Evolutionary conservation across 2,888 invertebrate genomes (phyloP).

Genomic region (Lacanobia wlatinum): DNA sequence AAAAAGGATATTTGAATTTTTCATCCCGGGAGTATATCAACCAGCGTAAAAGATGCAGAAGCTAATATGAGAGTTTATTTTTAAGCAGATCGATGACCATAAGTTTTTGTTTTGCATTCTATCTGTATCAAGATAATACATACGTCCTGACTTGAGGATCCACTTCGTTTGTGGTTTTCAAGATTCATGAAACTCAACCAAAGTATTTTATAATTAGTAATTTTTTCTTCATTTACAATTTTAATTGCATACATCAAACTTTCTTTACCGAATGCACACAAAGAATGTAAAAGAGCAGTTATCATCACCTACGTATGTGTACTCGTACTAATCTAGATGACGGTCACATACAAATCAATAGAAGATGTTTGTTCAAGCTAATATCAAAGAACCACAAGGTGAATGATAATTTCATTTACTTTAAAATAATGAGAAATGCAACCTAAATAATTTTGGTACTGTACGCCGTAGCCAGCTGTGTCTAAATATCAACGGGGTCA

Average conservation of each 20-base stretch:
- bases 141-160: background rate
- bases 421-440: background rate
- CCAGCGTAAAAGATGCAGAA: too few relatives aligned
- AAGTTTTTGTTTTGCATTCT: too few relatives aligned
- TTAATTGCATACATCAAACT: slow-evolving; percentile 18
- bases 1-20: too few relatives aligned
- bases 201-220: slow-evolving; percentile 1
- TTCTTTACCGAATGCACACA: slow-evolving; percentile 12
- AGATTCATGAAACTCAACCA: background rate
- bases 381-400: slow-evolving; percentile 53
- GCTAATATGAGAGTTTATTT: too few relatives aligned
- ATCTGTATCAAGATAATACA: background rate
- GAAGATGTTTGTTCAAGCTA: slow-evolving; percentile 45
- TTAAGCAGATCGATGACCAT: too few relatives aligned
- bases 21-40: too few relatives aligned
- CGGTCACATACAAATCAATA: slow-evolving; percentile 42
- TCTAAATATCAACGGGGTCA: too few relatives aligned
- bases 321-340: slow-evolving; percentile 62
- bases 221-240: slow-evolving; percentile 9
- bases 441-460: too few relatives aligned
- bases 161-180: background rate
- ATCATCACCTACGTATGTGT: slow-evolving; percentile 50
- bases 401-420: slow-evolving; percentile 31
- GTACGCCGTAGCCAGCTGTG: too few relatives aligned
- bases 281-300: slow-evolving; percentile 27